Evolutionary conservation across 1,140 invertebrate genomes (phyloP), one percentile per base, ranked within the genome.

Genomic region (Cyclina sinensis): DNA sequence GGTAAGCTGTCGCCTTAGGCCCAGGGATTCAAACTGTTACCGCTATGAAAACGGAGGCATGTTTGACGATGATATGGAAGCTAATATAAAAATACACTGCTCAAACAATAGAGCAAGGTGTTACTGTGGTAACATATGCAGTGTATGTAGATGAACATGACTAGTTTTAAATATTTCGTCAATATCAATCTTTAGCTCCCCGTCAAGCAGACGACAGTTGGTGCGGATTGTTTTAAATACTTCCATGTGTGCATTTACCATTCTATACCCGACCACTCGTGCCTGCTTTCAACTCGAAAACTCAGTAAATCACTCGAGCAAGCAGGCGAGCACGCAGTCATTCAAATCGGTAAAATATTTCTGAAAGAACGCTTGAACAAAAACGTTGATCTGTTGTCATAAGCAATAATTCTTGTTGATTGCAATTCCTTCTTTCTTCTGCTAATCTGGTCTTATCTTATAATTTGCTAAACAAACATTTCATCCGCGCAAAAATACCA

Each of bases 381-480:
- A 43, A 14, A 43, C 43, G 14, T 27, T 70, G 24, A 70, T 37
- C 30, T 35, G 30, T 51, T 78, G 24, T 78, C 32, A 78, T 78
- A 78, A 78, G 27, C 27, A 54, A 30, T 32, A 65, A 14, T 78
- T 54, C 12, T 78, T 54, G 27, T 78, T 78, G 32, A 32, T 51
- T 48, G 43, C 30, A 51, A 18, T 78, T 78, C 18, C 32, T 24
- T 16, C 24, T 35, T 30, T 54, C 48, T 78, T 51, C 21, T 54
- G 27, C 46, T 51, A 51, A 78, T 48, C 74, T 1, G 2, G 11
- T 32, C 46, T 54, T 4, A 81, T 65, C 79, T 54, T 21, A 30
- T 81, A 65, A 81, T 81, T 81, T 81, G 57, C 57, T 62, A 81
- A 39, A 81, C 21, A 81, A 81, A 81, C 57, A 81, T 27, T 48